Conservation (phyloP, 2,797 vertebrate species). For the Macroramphosus scolopax region DNA sequence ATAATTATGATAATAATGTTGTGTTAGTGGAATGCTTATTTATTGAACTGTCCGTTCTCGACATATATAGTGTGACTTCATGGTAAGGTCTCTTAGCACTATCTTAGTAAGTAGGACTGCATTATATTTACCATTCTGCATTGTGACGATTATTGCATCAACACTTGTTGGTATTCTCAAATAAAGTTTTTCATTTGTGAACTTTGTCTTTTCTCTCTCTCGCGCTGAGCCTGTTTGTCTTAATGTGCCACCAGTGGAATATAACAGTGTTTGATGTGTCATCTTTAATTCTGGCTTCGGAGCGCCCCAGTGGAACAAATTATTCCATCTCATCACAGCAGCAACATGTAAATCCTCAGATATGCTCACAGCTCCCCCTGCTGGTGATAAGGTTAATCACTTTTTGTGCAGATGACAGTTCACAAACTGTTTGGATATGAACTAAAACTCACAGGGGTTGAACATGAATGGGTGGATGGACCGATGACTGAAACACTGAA, state of each 20-base stretch:
- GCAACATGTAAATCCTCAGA: background rate
- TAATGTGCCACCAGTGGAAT: too few relatives aligned
- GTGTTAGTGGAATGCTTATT: slow-evolving; percentile 84
- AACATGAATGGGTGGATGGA: slow-evolving; percentile 30
- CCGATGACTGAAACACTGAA: background rate
- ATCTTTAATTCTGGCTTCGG: background rate
- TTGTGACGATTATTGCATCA: slow-evolving; percentile 80
- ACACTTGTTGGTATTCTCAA: slow-evolving; percentile 78
- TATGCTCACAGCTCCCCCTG: slow-evolving; percentile 35
- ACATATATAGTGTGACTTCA: slow-evolving; percentile 73
- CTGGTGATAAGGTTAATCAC: slow-evolving; percentile 12
- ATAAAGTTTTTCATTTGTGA: slow-evolving; percentile 85
- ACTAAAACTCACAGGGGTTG: slow-evolving; percentile 1
- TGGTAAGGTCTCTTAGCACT: slow-evolving; percentile 71
- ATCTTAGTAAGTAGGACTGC: slow-evolving; percentile 77
- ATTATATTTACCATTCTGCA: slow-evolving; percentile 76
- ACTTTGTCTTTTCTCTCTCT: slow-evolving; percentile 56
- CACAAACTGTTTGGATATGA: background rate
- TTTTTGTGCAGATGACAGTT: background rate
- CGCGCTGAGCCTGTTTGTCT: background rate
- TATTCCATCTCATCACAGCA: too few relatives aligned
- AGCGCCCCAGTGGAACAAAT: too few relatives aligned
- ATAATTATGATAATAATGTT: slow-evolving; percentile 74
- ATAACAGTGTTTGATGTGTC: background rate
- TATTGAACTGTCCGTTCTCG: slow-evolving; percentile 77